Percentiles rank a stretch among this genome's conserved stretches.
Evolutionary conservation across 2,113 vertebrate species (phyloP).

Genomic region (Microcebus griseorufus): DNA sequence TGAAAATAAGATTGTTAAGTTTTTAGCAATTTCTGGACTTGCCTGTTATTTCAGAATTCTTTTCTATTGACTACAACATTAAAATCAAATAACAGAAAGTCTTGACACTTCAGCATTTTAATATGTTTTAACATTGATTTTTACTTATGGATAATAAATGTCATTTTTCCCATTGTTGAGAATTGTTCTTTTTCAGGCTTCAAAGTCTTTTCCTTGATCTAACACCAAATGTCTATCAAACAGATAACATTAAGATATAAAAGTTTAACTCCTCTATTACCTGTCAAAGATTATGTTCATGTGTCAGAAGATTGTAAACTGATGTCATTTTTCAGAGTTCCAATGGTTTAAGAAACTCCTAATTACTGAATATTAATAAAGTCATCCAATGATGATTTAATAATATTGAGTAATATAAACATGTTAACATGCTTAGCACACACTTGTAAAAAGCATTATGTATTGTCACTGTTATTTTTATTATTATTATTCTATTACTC

Average conservation of each 20-base stretch:
- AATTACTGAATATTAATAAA: background rate
- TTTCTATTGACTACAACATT: conserved; percentile 5
- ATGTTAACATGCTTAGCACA: background rate
- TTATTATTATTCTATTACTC: background rate
- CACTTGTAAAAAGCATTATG: background rate
- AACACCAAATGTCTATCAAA: background rate
- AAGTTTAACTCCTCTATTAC: background rate
- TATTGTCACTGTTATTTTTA: background rate
- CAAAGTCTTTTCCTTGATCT: background rate
- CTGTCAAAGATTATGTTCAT: background rate
- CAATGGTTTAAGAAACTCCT: background rate
- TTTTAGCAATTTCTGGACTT: background rate
- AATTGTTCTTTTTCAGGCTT: background rate
- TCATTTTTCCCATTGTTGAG: conserved; percentile 8
- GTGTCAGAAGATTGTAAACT: background rate
- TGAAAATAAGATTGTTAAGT: conserved; percentile 21
- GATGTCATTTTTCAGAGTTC: background rate
- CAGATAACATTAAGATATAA: background rate
- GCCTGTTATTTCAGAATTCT: background rate
- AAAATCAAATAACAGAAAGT: background rate
- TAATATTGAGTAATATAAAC: background rate
- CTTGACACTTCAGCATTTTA: background rate
- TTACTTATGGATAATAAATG: background rate
- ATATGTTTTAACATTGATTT: background rate
- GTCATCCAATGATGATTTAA: background rate